A percentile compares a stretch with the other conserved stretches of the same genome.
phyloP scores from a whole-genome alignment of 2,888 invertebrate species.

The Diaphora mendica region DNA sequence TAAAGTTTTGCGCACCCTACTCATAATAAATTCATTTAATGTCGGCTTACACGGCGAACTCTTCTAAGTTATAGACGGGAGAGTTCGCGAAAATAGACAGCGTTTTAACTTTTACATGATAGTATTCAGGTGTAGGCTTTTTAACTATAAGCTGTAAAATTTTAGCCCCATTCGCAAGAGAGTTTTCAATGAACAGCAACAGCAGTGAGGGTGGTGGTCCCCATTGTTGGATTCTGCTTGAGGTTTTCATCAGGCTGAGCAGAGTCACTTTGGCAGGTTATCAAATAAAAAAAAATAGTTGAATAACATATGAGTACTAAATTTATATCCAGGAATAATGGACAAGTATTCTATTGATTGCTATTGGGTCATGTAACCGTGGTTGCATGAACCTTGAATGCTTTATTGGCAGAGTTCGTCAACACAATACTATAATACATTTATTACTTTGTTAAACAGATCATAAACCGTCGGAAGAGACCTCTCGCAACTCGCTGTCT shows the following conservation, averaged over 20 bases:
- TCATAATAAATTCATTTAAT: slow-evolving; percentile 76
- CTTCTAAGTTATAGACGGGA: slow-evolving; percentile 38
- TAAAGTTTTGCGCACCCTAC: slow-evolving; percentile 61
- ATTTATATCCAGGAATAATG: too few species aligned
- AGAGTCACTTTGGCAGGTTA: too few species aligned
- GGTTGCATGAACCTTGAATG: neutral
- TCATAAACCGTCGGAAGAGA: neutral
- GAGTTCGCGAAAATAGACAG: slow-evolving; percentile 20
- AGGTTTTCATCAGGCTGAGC: too few species aligned
- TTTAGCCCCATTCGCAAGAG: neutral
- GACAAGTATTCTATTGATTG: too few species aligned
- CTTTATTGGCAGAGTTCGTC: neutral
- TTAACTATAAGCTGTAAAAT: neutral
- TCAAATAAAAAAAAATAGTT: neutral
- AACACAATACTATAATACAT: neutral
- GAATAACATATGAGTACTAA: neutral
- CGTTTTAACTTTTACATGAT: slow-evolving; percentile 8
- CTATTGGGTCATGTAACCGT: too few species aligned
- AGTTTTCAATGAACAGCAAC: neutral
- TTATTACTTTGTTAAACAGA: neutral
- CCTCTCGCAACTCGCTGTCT: slow-evolving; percentile 18
- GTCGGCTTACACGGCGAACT: slow-evolving; percentile 49
- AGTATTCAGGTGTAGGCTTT: neutral
- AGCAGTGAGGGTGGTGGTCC: neutral
- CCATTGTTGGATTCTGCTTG: too few species aligned